These are phyloP conservation scores for Scaptomyza caliginosa DNA, from an alignment of 2,888 invertebrate genomes.

Conservation along the genomic window DNA sequence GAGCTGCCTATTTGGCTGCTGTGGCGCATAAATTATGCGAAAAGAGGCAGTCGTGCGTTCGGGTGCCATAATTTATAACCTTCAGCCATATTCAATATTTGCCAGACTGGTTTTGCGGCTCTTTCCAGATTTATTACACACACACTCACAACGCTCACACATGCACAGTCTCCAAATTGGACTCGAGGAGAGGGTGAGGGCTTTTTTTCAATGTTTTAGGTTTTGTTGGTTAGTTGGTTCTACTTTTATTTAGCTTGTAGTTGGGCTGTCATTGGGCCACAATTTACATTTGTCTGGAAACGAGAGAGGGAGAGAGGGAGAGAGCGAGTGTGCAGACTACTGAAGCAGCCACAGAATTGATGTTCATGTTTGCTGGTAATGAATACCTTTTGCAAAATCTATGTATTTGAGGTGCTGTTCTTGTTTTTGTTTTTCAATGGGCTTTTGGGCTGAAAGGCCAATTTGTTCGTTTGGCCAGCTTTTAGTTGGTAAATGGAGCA, in stretches of 20 bases:
- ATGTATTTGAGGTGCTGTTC: constrained; percentile 35
- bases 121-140: constrained; percentile 64
- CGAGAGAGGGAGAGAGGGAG: background rate
- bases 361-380: constrained; percentile 65
- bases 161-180: constrained; percentile 26
- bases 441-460: constrained; percentile 12
- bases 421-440: constrained; percentile 4
- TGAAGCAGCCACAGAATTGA: constrained; percentile 61
- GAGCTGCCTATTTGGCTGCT: constrained; percentile 38
- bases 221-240: constrained; percentile 34
- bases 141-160: constrained; percentile 18
- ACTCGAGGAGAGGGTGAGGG: background rate
- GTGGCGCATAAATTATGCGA: constrained; percentile 70
- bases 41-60: constrained; percentile 52
- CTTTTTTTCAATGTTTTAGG: background rate
- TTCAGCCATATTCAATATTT: constrained; percentile 77
- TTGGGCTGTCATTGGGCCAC: constrained; percentile 53
- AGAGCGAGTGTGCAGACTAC: constrained; percentile 13
- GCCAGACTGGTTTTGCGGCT: constrained; percentile 55
- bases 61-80: constrained; percentile 76
- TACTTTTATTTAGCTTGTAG: constrained; percentile 71
- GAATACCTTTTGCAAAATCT: constrained; percentile 58
- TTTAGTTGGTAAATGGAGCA: constrained; percentile 15
- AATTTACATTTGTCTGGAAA: constrained; percentile 66
- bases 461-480: constrained; percentile 38